Evolutionary conservation across 2,888 invertebrate species (phyloP).

Genomic region (Cistogaster globosa): DNA sequence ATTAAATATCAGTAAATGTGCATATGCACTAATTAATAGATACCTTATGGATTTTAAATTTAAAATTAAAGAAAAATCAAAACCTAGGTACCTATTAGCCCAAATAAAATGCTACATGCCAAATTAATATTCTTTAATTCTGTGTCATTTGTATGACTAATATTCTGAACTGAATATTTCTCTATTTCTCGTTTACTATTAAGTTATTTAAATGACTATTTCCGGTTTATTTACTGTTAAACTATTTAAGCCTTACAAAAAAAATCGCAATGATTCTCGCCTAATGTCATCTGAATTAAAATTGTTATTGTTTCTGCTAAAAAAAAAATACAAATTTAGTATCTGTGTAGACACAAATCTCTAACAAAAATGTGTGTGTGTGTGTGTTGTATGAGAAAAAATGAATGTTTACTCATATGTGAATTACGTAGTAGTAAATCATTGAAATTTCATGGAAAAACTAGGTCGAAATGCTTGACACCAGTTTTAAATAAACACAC

Average conservation of each 20-base stretch:
- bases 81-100: no score
- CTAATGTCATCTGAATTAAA: conserved; percentile 12
- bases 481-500: conserved; percentile 7
- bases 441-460: conserved; percentile 62
- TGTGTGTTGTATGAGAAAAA: conserved; percentile 10
- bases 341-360: conserved; percentile 6
- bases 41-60: no score
- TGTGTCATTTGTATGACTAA: no score
- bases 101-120: no score
- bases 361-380: conserved; percentile 15
- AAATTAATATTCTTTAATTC: no score
- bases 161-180: no score
- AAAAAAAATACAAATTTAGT: conserved; percentile 5
- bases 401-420: conserved; percentile 56
- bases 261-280: not conserved
- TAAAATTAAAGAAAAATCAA: no score
- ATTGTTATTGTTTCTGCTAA: not conserved
- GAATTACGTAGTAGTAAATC: conserved; percentile 62
- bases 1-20: no score
- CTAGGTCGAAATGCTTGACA: conserved; percentile 56
- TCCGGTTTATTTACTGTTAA: conserved; percentile 62
- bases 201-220: conserved; percentile 61
- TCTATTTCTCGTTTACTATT: no score
- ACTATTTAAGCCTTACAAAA: conserved; percentile 9
- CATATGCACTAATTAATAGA: no score